Base-by-base conservation (phyloP, 2,888 invertebrate genomes). In the Eucera pruinosa region DNA sequence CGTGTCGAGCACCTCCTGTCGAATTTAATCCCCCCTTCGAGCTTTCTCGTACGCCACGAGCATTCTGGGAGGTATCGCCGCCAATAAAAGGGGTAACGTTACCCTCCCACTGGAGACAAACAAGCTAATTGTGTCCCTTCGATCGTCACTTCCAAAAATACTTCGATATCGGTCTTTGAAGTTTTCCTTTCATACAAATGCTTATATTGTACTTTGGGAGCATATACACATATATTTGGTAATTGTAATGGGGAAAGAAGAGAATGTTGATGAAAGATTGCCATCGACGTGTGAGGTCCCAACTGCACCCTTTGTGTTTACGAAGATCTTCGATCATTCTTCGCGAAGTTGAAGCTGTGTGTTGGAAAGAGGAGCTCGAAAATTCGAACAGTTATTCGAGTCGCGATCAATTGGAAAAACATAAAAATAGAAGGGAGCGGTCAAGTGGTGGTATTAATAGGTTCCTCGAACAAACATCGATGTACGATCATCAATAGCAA, bases 21-120 rank as follows among this genome's bases (percentile, higher is more conserved):
- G 74, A 76, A 76, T 55, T 74, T 76, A 45, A 73, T 65, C 60
- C 74, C 5, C 27, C 55, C 25, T 20, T n/a, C 54, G 43, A 43
- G 48, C 72, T 64, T 64, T 64, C 50, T 13, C 43, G 11, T 25
- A 27, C 58, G 11, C 64, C 9, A n/a, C 23, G 39, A 43, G n/a
- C 39, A 25, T 41, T 50, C 68, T 25, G 41, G 33, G 47, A 36
- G 47, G 36, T 39, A 25, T 45, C 23, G 23, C 13, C 23, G 30
- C 15, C 50, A 18, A 74, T 72, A 50, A 41, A 71, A 43, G 18
- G 41, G 48, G 48, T 55, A 39, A 54, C 33, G 67, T 67, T 67
- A 43, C 58, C 2, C 15, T 5, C 5, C 11, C 27, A n/a, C 33
- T 30, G 20, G 13, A 11, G 43, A 58, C 64, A 30, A 64, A 73